phyloP scores from a whole-genome alignment of 2,797 vertebrate species.

The Acrossocheilus fasciatus region DNA sequence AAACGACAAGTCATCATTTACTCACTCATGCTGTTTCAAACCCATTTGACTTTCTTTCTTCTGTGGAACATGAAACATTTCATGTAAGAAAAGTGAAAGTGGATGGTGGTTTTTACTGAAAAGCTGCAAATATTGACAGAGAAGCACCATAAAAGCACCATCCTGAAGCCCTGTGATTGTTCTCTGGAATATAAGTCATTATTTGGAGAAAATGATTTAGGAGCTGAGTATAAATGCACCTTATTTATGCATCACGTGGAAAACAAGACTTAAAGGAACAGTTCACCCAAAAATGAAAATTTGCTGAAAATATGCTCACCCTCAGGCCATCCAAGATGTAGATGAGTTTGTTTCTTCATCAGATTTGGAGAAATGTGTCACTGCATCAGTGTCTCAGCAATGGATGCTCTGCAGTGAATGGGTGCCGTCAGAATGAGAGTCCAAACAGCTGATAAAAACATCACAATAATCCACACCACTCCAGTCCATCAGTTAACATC shows the following conservation, averaged over 20 bases:
- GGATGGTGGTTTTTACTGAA: background rate
- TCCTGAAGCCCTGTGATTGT: background rate
- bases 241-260: background rate
- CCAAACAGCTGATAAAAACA: background rate
- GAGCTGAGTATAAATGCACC: background rate
- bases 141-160: background rate
- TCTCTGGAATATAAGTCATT: background rate
- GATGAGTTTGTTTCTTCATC: background rate
- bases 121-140: background rate
- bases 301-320: background rate
- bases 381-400: background rate
- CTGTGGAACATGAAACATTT: background rate
- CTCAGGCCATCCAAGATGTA: background rate
- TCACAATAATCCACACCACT: background rate
- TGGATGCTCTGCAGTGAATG: background rate
- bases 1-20: background rate
- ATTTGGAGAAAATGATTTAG: background rate
- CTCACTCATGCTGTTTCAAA: background rate
- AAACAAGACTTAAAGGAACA: too few relatives aligned
- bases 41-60: background rate
- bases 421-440: background rate
- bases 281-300: background rate
- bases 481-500: background rate
- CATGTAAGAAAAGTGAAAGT: background rate
- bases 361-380: background rate